Conservation (phyloP, 2,113 vertebrate species). For the Entelurus aequoreus region DNA sequence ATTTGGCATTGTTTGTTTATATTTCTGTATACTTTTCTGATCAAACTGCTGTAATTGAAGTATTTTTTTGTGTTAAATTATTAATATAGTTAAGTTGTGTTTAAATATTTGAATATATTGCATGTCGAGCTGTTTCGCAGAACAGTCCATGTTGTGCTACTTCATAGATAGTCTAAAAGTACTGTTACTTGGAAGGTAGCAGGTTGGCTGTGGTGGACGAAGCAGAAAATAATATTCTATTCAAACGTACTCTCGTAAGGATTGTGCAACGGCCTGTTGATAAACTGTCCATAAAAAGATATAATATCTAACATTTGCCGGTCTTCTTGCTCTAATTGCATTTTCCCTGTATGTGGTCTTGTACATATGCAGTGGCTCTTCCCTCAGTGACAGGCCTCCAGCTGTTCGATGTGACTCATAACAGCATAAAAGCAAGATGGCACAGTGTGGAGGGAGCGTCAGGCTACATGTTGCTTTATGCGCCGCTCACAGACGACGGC, state of each 20-base stretch:
- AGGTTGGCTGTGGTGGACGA: too few species aligned
- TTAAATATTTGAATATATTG: too few species aligned
- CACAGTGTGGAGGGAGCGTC: constrained; percentile 74
- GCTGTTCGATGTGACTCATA: constrained; percentile 81
- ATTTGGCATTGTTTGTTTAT: not conserved
- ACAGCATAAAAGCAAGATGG: constrained; percentile 82
- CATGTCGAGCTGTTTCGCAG: too few species aligned
- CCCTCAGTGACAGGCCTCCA: constrained; percentile 78
- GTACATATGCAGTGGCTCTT: constrained; percentile 75
- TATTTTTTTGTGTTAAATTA: not conserved
- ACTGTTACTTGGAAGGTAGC: too few species aligned
- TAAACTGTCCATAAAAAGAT: not conserved
- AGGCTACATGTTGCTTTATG: constrained; percentile 89
- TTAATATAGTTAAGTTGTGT: too few species aligned
- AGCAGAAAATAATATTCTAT: too few species aligned
- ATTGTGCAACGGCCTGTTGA: not conserved
- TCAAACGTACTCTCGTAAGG: too few species aligned
- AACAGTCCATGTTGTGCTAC: too few species aligned
- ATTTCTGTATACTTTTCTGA: not conserved
- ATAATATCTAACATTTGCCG: not conserved
- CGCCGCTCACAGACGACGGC: constrained; percentile 76
- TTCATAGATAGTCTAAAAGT: too few species aligned
- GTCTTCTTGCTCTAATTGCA: not conserved
- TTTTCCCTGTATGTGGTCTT: constrained; percentile 6
- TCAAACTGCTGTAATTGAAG: too few species aligned